Evolutionary conservation across 2,113 vertebrate genomes (phyloP).

Genomic region (Pelecanus crispus): DNA sequence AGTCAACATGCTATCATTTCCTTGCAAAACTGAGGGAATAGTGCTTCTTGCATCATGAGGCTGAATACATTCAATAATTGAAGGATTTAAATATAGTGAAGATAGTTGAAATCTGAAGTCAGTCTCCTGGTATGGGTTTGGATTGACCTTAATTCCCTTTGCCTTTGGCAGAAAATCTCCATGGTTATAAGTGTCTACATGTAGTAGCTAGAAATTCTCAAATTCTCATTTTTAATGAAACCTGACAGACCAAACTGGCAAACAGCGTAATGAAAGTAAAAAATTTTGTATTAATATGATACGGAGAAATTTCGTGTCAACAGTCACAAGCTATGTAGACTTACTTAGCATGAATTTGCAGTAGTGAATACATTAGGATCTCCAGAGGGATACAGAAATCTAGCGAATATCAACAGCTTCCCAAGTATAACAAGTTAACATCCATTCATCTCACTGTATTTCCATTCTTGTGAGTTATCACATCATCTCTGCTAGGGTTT

Average conservation of each 20-base stretch:
- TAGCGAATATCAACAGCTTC: neutral
- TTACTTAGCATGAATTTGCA: neutral
- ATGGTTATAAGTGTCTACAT: neutral
- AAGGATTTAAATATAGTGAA: neutral
- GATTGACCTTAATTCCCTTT: neutral
- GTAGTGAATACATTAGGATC: neutral
- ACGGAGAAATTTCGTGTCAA: neutral
- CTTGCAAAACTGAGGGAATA: neutral
- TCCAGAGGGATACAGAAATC: neutral
- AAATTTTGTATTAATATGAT: neutral
- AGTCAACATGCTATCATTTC: neutral
- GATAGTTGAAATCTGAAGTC: neutral
- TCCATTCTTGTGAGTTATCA: neutral
- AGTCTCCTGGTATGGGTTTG: neutral
- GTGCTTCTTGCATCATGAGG: neutral
- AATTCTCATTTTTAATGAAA: neutral
- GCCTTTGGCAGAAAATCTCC: neutral
- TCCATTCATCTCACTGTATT: neutral
- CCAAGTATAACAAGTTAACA: neutral
- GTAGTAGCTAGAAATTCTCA: neutral
- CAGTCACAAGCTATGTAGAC: neutral
- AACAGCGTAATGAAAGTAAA: neutral
- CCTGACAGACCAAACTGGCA: neutral
- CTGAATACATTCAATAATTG: neutral
- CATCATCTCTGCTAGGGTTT: neutral